Conservation (phyloP, 2,888 invertebrate genomes). For the Eledona agricola region DNA sequence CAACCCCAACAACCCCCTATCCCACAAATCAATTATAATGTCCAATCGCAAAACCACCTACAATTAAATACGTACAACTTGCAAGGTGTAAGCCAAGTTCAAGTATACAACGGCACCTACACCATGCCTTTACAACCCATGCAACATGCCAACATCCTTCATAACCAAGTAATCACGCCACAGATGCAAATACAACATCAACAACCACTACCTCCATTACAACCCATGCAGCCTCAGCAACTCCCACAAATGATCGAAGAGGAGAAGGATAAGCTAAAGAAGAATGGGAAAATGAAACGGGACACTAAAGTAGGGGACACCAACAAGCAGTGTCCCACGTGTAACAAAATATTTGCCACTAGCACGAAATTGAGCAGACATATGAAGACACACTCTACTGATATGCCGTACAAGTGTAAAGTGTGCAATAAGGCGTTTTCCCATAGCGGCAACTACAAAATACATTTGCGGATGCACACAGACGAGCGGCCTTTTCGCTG, state of each 20-base stretch:
- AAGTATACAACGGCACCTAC: constrained; percentile 56
- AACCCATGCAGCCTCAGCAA: constrained; percentile 36
- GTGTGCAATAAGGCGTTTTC: constrained; percentile 61
- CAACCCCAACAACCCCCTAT: constrained; percentile 48
- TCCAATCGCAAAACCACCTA: constrained; percentile 52
- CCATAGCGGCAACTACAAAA: constrained; percentile 63
- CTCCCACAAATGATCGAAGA: constrained; percentile 20
- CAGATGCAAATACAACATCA: constrained; percentile 41
- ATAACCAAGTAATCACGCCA: constrained; percentile 46
- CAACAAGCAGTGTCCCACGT: constrained; percentile 57
- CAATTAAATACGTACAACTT: constrained; percentile 52
- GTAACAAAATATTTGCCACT: constrained; percentile 59
- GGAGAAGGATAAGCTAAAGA: constrained; percentile 36
- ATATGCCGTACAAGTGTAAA: constrained; percentile 61
- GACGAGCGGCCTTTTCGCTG: constrained; percentile 62
- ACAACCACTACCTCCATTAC: constrained; percentile 41
- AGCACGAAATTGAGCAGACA: constrained; percentile 60
- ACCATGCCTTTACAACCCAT: constrained; percentile 55
- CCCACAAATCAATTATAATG: constrained; percentile 55
- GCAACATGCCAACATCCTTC: constrained; percentile 49
- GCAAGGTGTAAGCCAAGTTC: constrained; percentile 54
- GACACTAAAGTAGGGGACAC: constrained; percentile 42
- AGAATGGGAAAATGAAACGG: constrained; percentile 38
- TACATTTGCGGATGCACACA: constrained; percentile 60
- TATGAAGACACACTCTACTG: constrained; percentile 61